Percentiles rank a stretch among this genome's conserved stretches.
phyloP scores from a whole-genome alignment of 2,888 invertebrate species.

The Ecliptopera silaceata region DNA sequence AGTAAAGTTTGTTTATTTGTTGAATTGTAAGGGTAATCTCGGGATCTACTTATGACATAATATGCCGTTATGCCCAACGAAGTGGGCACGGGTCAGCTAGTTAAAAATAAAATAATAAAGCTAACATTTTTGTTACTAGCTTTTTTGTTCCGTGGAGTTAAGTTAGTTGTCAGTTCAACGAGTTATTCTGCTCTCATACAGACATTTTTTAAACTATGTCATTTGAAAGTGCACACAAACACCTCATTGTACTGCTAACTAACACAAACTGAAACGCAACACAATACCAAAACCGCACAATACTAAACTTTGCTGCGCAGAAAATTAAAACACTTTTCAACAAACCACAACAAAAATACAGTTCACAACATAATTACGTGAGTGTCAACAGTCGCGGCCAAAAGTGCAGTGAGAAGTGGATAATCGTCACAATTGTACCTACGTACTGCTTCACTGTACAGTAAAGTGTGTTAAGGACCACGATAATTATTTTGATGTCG shows the following conservation, averaged over 20 bases:
- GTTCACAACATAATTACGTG: slow-evolving; percentile 30
- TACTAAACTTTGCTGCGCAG: slow-evolving; percentile 8
- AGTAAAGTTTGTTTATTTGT: too few species aligned
- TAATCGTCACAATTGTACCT: slow-evolving; percentile 21
- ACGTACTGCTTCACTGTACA: not conserved
- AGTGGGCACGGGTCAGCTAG: too few species aligned
- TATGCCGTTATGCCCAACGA: too few species aligned
- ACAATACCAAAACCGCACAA: slow-evolving; percentile 8
- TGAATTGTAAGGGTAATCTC: too few species aligned
- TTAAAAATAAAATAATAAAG: too few species aligned
- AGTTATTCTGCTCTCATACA: too few species aligned
- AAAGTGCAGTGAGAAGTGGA: slow-evolving; percentile 24
- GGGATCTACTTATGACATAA: too few species aligned
- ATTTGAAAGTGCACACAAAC: not conserved
- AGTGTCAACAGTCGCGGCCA: slow-evolving; percentile 26
- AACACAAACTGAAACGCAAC: not conserved
- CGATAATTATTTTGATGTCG: not conserved
- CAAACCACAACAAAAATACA: slow-evolving; percentile 19
- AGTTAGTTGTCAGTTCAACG: too few species aligned
- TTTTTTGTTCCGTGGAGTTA: too few species aligned
- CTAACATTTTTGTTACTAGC: too few species aligned
- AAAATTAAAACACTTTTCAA: slow-evolving; percentile 19
- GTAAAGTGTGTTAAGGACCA: not conserved
- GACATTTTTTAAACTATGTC: not conserved
- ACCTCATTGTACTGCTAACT: not conserved